These are phyloP conservation scores for Theonella swinhoei DNA, from an alignment of 37 sponge, comb jelly and placozoan genomes.

Conservation along the genomic window DNA sequence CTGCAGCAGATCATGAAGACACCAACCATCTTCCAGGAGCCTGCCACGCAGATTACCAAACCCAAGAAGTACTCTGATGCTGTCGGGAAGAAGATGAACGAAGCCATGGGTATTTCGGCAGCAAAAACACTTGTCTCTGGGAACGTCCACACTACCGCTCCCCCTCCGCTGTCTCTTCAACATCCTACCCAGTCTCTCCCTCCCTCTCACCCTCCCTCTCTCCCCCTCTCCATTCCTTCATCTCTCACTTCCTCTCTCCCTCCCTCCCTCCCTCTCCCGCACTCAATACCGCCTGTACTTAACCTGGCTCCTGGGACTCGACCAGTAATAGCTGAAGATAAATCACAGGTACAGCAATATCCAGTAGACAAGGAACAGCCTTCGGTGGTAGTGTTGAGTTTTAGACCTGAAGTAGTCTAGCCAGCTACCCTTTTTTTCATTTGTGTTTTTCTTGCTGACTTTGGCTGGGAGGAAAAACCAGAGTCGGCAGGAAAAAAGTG, in stretches of 20 bases:
- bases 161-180: background rate
- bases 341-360: background rate
- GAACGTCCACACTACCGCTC: background rate
- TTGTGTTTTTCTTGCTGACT: no score
- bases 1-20: constrained; percentile 74
- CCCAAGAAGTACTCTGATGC: constrained; percentile 76
- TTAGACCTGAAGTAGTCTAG: no score
- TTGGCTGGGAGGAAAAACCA: no score
- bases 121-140: background rate
- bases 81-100: constrained; percentile 56
- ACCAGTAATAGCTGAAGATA: background rate
- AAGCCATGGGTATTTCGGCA: background rate
- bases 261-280: background rate
- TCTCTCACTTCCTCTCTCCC: background rate
- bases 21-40: constrained; percentile 67
- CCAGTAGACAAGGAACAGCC: no score
- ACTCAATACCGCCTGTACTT: background rate
- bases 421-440: no score
- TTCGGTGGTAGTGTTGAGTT: no score
- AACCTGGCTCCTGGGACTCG: constrained; percentile 70
- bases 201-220: background rate
- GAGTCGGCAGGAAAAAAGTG: no score
- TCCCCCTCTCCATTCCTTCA: background rate
- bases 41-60: constrained; percentile 42
- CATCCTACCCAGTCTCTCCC: background rate